phyloP scores from a whole-genome alignment of 2,113 vertebrate species.

The Serilophus lunatus region DNA sequence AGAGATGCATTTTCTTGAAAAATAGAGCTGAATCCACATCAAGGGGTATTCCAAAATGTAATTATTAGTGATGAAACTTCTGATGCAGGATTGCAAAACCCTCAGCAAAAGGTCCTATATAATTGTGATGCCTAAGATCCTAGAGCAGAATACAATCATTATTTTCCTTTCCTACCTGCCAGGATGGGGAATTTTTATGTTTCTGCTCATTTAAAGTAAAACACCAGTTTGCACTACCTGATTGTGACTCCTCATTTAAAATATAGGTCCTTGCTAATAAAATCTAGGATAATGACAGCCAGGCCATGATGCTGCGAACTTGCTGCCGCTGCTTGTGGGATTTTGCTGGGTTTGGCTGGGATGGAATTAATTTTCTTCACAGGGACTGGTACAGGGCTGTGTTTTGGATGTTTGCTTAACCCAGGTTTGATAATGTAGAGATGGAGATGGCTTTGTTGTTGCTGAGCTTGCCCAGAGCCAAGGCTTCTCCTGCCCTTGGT shows the following conservation, averaged over 20 bases:
- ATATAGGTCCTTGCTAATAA: neutral
- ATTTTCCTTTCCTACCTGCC: neutral
- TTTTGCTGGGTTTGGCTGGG: neutral
- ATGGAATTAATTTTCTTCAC: neutral
- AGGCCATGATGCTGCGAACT: neutral
- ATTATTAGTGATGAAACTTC: neutral
- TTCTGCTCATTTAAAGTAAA: neutral
- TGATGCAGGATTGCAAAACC: neutral
- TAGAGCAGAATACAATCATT: neutral
- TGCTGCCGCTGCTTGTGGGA: neutral
- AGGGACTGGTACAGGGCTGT: neutral
- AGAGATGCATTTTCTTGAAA: neutral
- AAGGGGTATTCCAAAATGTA: neutral
- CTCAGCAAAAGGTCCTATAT: too few species aligned
- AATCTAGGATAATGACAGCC: accelerated
- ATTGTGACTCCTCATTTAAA: neutral
- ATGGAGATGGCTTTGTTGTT: accelerated
- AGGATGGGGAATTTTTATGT: neutral
- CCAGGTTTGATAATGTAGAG: neutral
- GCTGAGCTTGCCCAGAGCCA: neutral
- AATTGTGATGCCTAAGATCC: neutral
- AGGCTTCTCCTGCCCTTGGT: neutral
- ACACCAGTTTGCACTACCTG: neutral
- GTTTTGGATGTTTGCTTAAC: neutral
- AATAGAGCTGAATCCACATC: neutral